A percentile compares a stretch with the other conserved stretches of the same genome.
Evolutionary conservation across 1,140 invertebrate genomes (phyloP).

Genomic region (Drosophila simulans): DNA sequence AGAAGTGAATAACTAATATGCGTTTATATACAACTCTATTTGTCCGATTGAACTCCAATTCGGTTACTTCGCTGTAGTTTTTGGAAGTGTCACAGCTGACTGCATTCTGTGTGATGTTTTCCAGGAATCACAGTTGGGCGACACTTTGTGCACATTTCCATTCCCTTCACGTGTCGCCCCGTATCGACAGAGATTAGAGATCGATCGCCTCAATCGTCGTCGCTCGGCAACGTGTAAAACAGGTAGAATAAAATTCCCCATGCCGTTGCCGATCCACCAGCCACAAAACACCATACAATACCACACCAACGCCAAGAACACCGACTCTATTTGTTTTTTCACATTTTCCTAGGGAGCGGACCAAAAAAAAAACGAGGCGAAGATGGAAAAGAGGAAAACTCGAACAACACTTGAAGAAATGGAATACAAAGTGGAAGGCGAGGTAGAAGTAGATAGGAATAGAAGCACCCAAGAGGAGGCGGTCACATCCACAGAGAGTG

Average conservation of each 20-base stretch:
- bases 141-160: constrained; percentile 50
- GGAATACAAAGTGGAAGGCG: constrained; percentile 43
- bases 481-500: constrained; percentile 17
- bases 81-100: constrained; percentile 14
- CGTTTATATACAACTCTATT: neutral
- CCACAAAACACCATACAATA: constrained; percentile 4
- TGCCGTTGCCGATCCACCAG: neutral
- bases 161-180: constrained; percentile 61
- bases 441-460: constrained; percentile 12
- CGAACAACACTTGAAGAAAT: constrained; percentile 26
- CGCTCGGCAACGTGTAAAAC: constrained; percentile 52
- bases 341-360: constrained; percentile 52
- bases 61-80: neutral
- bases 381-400: constrained; percentile 40
- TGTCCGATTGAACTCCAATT: constrained; percentile 1
- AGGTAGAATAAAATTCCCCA: constrained; percentile 58
- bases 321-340: constrained; percentile 64
- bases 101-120: constrained; percentile 16
- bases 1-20: too few species aligned
- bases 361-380: constrained; percentile 32
- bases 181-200: constrained; percentile 56
- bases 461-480: constrained; percentile 23
- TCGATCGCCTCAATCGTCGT: constrained; percentile 43
- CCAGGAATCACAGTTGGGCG: constrained; percentile 58
- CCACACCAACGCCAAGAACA: constrained; percentile 29